phyloP scores from a whole-genome alignment of 1,140 invertebrate species.

The Cheumatopsyche charites region DNA sequence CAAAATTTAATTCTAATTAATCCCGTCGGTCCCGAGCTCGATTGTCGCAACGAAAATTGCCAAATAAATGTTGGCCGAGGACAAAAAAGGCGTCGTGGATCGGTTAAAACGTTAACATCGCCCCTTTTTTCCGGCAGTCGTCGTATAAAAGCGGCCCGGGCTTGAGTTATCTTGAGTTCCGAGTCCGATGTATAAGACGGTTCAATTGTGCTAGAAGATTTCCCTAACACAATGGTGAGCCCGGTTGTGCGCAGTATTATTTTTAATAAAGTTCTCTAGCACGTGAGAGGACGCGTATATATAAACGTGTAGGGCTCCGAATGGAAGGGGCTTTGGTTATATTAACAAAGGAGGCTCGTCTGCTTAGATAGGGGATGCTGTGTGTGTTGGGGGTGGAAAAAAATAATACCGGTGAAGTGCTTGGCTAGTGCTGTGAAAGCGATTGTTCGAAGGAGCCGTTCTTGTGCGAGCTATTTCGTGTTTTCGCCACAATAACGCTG shows the following conservation, averaged over 20 bases:
- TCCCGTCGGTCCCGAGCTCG: slow-evolving; percentile 48
- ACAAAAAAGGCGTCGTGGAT: not conserved
- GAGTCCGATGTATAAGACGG: slow-evolving; percentile 14
- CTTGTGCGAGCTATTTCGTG: slow-evolving; percentile 8
- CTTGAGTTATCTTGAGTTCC: slow-evolving; percentile 23
- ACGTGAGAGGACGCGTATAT: not conserved
- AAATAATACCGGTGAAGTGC: slow-evolving; percentile 13
- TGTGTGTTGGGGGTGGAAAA: not conserved
- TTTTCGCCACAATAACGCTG: slow-evolving; percentile 19
- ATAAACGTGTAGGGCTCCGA: not conserved
- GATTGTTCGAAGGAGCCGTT: slow-evolving; percentile 17
- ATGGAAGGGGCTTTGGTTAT: slow-evolving; percentile 20
- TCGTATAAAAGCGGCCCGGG: slow-evolving; percentile 26
- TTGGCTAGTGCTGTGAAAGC: slow-evolving; percentile 1
- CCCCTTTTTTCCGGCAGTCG: slow-evolving; percentile 22
- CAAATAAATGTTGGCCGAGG: slow-evolving; percentile 36
- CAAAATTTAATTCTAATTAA: slow-evolving; percentile 48
- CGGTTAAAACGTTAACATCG: slow-evolving; percentile 23
- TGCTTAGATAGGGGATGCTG: slow-evolving; percentile 1
- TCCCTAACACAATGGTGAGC: slow-evolving; percentile 26
- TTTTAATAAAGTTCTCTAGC: slow-evolving; percentile 27
- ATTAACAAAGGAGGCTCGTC: slow-evolving; percentile 21
- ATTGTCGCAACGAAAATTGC: slow-evolving; percentile 48
- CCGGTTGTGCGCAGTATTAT: slow-evolving; percentile 16
- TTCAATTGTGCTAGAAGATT: slow-evolving; percentile 28